Evolutionary conservation across 2,888 invertebrate genomes (phyloP).

Genomic region (Lepas anatifera): DNA sequence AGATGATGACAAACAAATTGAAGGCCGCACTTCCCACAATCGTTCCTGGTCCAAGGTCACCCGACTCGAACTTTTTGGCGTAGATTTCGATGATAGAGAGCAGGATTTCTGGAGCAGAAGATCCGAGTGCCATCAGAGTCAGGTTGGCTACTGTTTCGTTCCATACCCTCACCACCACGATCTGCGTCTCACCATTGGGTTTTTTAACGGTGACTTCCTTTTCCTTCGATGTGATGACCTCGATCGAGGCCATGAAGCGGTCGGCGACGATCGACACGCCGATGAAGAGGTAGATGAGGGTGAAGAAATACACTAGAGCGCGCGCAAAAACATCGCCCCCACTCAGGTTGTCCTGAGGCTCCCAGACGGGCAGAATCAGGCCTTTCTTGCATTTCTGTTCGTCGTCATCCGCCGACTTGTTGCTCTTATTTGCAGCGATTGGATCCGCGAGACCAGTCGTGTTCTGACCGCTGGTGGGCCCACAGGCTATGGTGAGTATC

Average conservation of each 20-base stretch:
- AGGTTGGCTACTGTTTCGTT: constrained; percentile 98
- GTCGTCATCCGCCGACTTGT: no score
- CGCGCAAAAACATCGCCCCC: constrained; percentile 65
- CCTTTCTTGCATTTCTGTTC: constrained; percentile 58
- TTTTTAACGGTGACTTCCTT: constrained; percentile 84
- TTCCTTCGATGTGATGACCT: constrained; percentile 96
- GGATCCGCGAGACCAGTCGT: constrained; percentile 17
- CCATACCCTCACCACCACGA: constrained; percentile 90
- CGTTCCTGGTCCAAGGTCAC: constrained; percentile 94
- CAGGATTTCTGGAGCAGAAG: constrained; percentile 95
- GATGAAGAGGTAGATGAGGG: constrained; percentile 87
- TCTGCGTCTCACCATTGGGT: constrained; percentile 65
- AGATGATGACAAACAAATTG: constrained; percentile 95
- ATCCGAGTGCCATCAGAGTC: constrained; percentile 96
- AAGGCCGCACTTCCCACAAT: constrained; percentile 99
- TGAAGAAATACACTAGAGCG: constrained; percentile 78
- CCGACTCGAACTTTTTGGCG: constrained; percentile 87
- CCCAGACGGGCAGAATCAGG: constrained; percentile 77
- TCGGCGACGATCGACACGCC: constrained; percentile 98
- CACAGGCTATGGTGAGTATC: constrained; percentile 19
- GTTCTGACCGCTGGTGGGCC: constrained; percentile 16
- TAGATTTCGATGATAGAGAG: constrained; percentile 96
- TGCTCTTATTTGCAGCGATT: constrained; percentile 15
- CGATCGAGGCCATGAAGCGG: constrained; percentile 98
- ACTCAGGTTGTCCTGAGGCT: constrained; percentile 62